A percentile compares a stretch with the other conserved stretches of the same genome.
phyloP scores from a whole-genome alignment of 1,140 invertebrate species.

The Tetramorium simillimum region DNA sequence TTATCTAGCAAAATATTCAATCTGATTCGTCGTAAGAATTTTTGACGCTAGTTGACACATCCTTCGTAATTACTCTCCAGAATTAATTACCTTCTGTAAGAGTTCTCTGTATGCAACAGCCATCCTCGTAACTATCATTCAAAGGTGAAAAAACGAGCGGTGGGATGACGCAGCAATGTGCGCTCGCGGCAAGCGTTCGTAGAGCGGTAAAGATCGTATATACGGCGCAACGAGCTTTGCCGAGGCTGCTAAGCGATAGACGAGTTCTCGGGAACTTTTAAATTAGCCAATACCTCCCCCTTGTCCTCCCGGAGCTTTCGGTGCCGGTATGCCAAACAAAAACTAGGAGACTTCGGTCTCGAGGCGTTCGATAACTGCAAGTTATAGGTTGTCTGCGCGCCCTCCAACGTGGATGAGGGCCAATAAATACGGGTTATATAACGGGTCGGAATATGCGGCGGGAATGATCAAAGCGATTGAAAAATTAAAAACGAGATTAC shows the following conservation, averaged over 20 bases:
- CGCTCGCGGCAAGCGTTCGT: conserved; percentile 7
- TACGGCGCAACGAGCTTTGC: conserved; percentile 42
- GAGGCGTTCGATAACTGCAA: conserved; percentile 64
- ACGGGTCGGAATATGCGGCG: conserved; percentile 1
- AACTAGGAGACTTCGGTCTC: conserved; percentile 55
- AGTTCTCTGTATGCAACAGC: neutral
- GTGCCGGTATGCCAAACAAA: conserved; percentile 66
- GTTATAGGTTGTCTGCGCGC: conserved; percentile 43
- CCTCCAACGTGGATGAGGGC: neutral
- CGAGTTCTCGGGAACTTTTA: conserved; percentile 76
- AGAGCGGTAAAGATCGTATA: conserved; percentile 33
- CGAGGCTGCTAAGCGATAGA: conserved; percentile 70
- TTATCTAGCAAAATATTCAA: neutral
- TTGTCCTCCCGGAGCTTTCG: conserved; percentile 48
- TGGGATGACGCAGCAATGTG: neutral
- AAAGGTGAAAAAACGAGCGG: conserved; percentile 24
- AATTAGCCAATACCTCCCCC: conserved; percentile 69
- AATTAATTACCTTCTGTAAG: conserved; percentile 24
- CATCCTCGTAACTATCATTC: conserved; percentile 30
- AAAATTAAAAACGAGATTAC: conserved; percentile 61
- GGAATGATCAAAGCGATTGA: conserved; percentile 59
- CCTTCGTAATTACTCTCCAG: too few relatives aligned
- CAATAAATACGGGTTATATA: conserved; percentile 64
- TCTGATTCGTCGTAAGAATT: neutral
- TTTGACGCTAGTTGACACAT: neutral